Percentiles rank a stretch among this genome's conserved stretches.
Conservation (phyloP, 2,888 invertebrate species). For the Eristalis arbustorum region DNA sequence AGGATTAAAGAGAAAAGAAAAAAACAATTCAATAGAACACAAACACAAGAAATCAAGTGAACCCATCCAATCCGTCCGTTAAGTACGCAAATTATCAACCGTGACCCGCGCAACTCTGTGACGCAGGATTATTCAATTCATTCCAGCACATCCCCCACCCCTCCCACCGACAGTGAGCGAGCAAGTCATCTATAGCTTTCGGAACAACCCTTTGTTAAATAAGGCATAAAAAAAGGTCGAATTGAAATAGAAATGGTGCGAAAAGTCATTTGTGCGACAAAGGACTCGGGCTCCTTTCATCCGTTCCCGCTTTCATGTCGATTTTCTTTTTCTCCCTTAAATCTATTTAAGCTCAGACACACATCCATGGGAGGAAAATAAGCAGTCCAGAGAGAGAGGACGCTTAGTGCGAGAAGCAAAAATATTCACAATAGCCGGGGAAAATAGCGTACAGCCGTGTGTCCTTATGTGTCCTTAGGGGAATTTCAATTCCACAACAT, state of each 20-base stretch:
- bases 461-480: constrained; percentile 63
- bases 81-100: constrained; percentile 46
- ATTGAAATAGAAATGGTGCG: constrained; percentile 69
- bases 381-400: neutral
- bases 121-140: constrained; percentile 60
- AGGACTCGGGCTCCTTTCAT: constrained; percentile 37
- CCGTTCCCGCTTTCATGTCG: constrained; percentile 15
- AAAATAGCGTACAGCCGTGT: constrained; percentile 28
- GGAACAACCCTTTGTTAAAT: constrained; percentile 63
- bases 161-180: neutral
- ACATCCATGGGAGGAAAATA: neutral
- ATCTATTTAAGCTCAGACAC: constrained; percentile 49
- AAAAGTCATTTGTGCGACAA: constrained; percentile 65
- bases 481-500: constrained; percentile 69
- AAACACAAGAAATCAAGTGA: constrained; percentile 6
- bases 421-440: constrained; percentile 10
- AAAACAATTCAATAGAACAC: neutral
- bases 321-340: constrained; percentile 38
- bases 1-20: constrained; percentile 1
- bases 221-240: constrained; percentile 67
- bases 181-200: neutral
- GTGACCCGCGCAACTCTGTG: constrained; percentile 46
- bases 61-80: constrained; percentile 35
- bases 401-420: constrained; percentile 2
- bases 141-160: constrained; percentile 16